Evolutionary conservation across 2,888 invertebrate genomes (phyloP).

Genomic region (Calameuta filiformis): DNA sequence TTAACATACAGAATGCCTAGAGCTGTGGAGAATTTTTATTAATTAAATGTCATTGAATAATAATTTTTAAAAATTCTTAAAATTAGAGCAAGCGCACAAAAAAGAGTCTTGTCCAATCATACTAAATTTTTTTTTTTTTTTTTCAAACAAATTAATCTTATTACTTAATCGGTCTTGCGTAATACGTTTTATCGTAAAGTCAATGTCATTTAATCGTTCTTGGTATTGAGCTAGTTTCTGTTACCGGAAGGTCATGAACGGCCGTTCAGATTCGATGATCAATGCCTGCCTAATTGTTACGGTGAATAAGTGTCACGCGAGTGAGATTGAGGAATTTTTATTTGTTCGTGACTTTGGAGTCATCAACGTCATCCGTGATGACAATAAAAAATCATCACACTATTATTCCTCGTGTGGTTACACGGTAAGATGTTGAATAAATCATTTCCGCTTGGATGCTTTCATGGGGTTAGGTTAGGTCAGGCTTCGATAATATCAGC

Average conservation of each 20-base stretch:
- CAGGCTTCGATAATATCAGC: background rate
- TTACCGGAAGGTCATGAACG: background rate
- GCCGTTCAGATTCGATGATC: background rate
- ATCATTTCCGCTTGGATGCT: background rate
- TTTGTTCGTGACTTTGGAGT: background rate
- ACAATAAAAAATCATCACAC: background rate
- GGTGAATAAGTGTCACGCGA: background rate
- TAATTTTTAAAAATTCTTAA: background rate
- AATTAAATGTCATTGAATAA: background rate
- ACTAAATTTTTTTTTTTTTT: background rate
- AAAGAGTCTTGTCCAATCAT: background rate
- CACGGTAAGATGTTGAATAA: background rate
- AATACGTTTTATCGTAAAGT: background rate
- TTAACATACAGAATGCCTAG: background rate
- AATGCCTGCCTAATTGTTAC: background rate
- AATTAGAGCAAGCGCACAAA: background rate
- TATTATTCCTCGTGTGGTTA: background rate
- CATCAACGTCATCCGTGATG: background rate
- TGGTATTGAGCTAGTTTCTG: background rate
- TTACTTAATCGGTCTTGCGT: background rate
- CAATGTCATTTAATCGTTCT: background rate
- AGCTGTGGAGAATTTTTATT: background rate
- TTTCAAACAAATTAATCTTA: background rate
- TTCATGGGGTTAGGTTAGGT: background rate
- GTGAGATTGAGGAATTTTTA: background rate